Percentiles rank a stretch among this genome's conserved stretches.
Evolutionary conservation across 2,797 vertebrate species (phyloP).

Genomic region (Xyrichtys novacula): DNA sequence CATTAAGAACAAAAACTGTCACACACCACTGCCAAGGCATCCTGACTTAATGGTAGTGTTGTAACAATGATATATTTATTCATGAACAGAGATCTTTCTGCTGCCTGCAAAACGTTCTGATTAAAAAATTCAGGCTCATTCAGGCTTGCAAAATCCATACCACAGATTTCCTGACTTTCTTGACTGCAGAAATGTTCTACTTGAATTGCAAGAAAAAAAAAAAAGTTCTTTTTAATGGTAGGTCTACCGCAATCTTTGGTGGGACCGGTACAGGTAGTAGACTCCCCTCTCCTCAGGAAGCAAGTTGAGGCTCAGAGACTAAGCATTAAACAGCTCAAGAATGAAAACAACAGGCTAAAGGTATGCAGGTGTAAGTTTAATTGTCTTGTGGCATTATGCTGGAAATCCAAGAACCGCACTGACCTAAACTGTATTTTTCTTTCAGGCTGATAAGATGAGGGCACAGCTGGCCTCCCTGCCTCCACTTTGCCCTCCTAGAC

Average conservation of each 20-base stretch:
- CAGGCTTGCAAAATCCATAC: too few relatives aligned
- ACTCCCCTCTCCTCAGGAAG: constrained; percentile 92
- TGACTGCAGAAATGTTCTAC: too few relatives aligned
- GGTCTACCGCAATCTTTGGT: constrained; percentile 66
- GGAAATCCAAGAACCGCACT: background rate
- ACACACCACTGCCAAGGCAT: too few relatives aligned
- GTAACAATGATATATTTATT: too few relatives aligned
- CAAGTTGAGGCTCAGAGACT: constrained; percentile 91
- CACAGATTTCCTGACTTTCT: too few relatives aligned
- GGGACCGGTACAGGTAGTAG: constrained; percentile 89
- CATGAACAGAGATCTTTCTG: too few relatives aligned
- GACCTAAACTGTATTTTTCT: background rate
- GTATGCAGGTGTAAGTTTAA: constrained; percentile 49
- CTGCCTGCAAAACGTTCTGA: too few relatives aligned
- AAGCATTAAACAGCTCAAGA: constrained; percentile 91
- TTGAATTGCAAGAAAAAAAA: too few relatives aligned
- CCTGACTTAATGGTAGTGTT: too few relatives aligned
- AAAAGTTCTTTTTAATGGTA: constrained; percentile 10
- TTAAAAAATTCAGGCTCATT: too few relatives aligned
- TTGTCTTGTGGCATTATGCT: background rate
- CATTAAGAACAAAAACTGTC: too few relatives aligned
- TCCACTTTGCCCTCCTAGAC: constrained; percentile 85
- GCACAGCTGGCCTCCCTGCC: constrained; percentile 88
- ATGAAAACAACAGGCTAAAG: constrained; percentile 92
- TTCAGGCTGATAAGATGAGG: constrained; percentile 90